Percentiles rank a stretch among this genome's conserved stretches.
Conservation (phyloP, 2,888 invertebrate species). For the Alviniconcha strummeri region DNA sequence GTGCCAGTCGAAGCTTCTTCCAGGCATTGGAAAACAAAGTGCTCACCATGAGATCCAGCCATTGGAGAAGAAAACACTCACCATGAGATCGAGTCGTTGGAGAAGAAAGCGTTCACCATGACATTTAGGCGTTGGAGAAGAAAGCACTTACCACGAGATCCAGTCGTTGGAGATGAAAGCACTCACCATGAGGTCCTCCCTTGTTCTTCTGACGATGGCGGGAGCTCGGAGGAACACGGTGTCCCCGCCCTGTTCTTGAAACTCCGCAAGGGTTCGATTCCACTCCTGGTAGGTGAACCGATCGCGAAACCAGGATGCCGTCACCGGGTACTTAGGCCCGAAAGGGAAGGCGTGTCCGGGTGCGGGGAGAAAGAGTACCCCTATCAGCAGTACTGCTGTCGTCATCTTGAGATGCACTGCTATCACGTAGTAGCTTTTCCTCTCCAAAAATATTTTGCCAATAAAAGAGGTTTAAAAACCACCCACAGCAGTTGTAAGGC, state of each 20-base stretch:
- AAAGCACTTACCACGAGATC: no score
- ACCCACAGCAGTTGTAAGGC: neutral
- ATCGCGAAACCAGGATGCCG: constrained; percentile 60
- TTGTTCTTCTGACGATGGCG: constrained; percentile 43
- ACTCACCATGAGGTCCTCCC: constrained; percentile 43
- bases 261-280: constrained; percentile 51
- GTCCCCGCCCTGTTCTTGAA: constrained; percentile 57
- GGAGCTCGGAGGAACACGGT: constrained; percentile 57
- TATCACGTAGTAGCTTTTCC: neutral
- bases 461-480: neutral
- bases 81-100: no score
- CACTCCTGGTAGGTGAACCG: constrained; percentile 51
- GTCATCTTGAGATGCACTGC: neutral
- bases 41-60: no score
- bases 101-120: no score
- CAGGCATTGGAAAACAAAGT: no score
- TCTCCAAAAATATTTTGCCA: neutral
- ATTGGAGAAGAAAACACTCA: no score
- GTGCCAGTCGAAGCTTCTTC: no score
- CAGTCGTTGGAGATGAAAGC: no score
- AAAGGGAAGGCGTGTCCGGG: constrained; percentile 14
- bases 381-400: neutral
- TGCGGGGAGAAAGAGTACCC: neutral
- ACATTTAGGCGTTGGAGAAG: no score
- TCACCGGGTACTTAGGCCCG: constrained; percentile 59